Evolutionary conservation across 2,113 vertebrate species (phyloP).

Genomic region (Rhegmatorhina hoffmannsi): DNA sequence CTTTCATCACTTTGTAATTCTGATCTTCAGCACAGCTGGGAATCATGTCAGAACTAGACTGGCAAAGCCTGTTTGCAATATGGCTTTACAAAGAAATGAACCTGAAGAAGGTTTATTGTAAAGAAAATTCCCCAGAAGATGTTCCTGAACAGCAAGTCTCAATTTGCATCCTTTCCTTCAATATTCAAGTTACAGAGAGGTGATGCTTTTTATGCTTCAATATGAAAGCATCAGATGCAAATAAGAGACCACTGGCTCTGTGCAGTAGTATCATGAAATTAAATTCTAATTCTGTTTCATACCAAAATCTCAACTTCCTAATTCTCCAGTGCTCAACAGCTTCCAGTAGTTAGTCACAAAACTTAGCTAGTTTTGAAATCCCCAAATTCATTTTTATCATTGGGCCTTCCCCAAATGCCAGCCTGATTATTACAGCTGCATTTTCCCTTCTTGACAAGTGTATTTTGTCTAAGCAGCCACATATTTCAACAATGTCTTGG

Average conservation of each 20-base stretch:
- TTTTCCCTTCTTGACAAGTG: slow-evolving; percentile 4
- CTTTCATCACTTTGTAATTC: background rate
- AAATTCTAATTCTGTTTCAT: background rate
- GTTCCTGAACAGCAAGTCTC: background rate
- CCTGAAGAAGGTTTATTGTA: background rate
- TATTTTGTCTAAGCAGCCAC: slow-evolving; percentile 21
- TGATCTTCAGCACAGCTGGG: background rate
- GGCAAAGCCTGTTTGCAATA: background rate
- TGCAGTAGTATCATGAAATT: background rate
- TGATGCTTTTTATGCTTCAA: background rate
- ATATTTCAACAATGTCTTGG: background rate
- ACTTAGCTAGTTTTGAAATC: background rate
- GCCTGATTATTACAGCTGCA: background rate
- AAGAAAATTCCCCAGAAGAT: background rate
- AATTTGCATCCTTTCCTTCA: background rate
- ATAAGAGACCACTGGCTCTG: background rate
- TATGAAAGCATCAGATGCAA: background rate
- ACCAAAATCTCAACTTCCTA: background rate
- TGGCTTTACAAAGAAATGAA: background rate
- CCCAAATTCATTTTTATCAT: background rate
- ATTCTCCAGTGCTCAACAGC: background rate
- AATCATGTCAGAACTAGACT: background rate
- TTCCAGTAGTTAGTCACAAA: background rate
- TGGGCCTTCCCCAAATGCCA: background rate
- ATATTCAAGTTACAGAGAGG: background rate